phyloP scores from a whole-genome alignment of 2,888 invertebrate genomes.

The Mayetiola destructor region DNA sequence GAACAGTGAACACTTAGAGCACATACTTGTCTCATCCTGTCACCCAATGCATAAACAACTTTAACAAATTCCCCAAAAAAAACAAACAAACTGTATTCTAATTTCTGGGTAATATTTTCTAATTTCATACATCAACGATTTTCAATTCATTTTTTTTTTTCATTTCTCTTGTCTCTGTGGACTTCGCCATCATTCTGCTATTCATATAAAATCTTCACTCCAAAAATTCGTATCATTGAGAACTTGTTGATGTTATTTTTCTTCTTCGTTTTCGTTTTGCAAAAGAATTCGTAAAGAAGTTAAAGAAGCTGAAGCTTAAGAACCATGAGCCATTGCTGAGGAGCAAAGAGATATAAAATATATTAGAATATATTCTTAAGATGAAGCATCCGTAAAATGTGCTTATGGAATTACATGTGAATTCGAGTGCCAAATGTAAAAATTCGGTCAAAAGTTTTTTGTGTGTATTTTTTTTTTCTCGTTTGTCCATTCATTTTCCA shows the following conservation, averaged over 20 bases:
- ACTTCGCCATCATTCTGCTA: no score
- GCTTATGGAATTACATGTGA: background rate
- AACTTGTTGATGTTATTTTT: constrained; percentile 5
- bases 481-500: background rate
- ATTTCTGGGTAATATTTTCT: constrained; percentile 10
- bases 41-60: background rate
- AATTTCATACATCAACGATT: constrained; percentile 12
- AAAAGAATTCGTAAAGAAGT: constrained; percentile 3
- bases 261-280: background rate
- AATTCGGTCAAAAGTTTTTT: constrained; percentile 4
- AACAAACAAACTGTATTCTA: constrained; percentile 8
- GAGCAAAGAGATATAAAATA: no score
- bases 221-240: no score
- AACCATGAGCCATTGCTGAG: no score
- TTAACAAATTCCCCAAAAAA: no score
- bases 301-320: no score
- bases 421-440: background rate
- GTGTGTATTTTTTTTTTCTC: no score
- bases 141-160: constrained; percentile 7
- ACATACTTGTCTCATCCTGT: background rate
- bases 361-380: no score
- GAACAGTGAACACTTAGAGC: background rate
- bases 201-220: no score
- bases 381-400: constrained; percentile 10
- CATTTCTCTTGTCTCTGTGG: no score